Percentiles rank a stretch among this genome's conserved stretches.
phyloP scores from a whole-genome alignment of 1,140 invertebrate species.

The Scaptomyza montana region DNA sequence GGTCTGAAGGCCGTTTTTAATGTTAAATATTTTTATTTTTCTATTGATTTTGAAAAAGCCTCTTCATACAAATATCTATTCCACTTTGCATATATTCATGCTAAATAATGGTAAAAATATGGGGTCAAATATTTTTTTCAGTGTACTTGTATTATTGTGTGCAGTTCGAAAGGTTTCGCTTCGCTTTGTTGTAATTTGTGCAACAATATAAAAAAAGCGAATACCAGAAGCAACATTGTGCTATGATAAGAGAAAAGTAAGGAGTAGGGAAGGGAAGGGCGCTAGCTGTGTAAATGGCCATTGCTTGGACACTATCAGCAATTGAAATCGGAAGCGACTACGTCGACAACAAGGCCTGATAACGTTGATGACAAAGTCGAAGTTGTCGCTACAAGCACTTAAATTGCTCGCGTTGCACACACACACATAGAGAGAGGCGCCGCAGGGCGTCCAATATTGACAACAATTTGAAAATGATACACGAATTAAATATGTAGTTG shows the following conservation, averaged over 20 bases:
- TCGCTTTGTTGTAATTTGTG: conserved; percentile 14
- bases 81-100: background rate
- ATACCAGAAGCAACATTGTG: background rate
- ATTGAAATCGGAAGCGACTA: conserved; percentile 55
- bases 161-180: conserved; percentile 6
- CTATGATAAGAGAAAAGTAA: background rate
- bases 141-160: background rate
- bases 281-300: background rate
- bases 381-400: background rate
- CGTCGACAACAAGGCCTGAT: conserved; percentile 34
- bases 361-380: conserved; percentile 27
- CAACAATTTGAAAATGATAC: background rate
- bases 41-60: too few species aligned
- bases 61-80: too few species aligned
- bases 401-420: conserved; percentile 18
- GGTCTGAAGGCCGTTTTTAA: too few species aligned
- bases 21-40: background rate
- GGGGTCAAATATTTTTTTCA: too few species aligned
- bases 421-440: conserved; percentile 12
- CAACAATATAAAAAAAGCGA: conserved; percentile 2
- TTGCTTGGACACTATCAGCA: conserved; percentile 39
- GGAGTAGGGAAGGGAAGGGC: background rate
- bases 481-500: background rate
- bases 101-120: too few species aligned
- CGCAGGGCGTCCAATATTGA: conserved; percentile 33